Evolutionary conservation across 2,888 invertebrate genomes (phyloP).

Genomic region (Pollenia labialis): DNA sequence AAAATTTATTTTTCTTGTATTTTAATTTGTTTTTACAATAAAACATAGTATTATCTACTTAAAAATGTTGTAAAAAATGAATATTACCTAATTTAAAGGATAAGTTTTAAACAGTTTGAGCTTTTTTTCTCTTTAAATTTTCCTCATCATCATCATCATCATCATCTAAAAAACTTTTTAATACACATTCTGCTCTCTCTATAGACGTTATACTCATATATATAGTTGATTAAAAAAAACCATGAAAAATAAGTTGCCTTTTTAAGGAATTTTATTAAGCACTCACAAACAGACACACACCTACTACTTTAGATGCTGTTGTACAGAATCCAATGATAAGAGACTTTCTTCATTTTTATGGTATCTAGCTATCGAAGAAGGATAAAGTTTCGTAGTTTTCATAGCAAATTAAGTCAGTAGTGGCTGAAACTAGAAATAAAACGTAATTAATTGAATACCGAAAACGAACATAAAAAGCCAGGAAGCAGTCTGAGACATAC

Average conservation of each 20-base stretch:
- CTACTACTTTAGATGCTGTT: conserved; percentile 11
- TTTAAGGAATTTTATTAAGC: conserved; percentile 19
- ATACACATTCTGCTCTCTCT: not conserved
- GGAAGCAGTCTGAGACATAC: not conserved
- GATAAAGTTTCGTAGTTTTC: conserved; percentile 63
- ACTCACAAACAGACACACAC: not conserved
- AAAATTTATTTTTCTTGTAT: conserved; percentile 22
- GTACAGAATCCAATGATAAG: conserved; percentile 40
- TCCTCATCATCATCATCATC: conserved; percentile 20
- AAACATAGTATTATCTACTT: not conserved
- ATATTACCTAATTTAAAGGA: conserved; percentile 62
- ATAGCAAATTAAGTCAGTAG: conserved; percentile 68
- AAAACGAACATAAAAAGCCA: not conserved
- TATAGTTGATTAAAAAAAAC: not conserved
- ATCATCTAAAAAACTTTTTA: conserved; percentile 50
- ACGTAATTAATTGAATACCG: conserved; percentile 60
- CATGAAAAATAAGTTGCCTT: conserved; percentile 22
- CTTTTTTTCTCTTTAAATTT: conserved; percentile 27
- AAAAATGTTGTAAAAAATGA: not conserved
- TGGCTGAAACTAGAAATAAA: conserved; percentile 54
- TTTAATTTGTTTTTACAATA: too few species aligned
- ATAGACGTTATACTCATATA: not conserved
- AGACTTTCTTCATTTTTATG: conserved; percentile 28
- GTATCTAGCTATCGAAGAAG: conserved; percentile 35
- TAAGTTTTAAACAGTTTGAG: conserved; percentile 61